Percentiles rank a stretch among this genome's conserved stretches.
Evolutionary conservation across 2,113 vertebrate genomes (phyloP).

Genomic region (Odocoileus virginianus): DNA sequence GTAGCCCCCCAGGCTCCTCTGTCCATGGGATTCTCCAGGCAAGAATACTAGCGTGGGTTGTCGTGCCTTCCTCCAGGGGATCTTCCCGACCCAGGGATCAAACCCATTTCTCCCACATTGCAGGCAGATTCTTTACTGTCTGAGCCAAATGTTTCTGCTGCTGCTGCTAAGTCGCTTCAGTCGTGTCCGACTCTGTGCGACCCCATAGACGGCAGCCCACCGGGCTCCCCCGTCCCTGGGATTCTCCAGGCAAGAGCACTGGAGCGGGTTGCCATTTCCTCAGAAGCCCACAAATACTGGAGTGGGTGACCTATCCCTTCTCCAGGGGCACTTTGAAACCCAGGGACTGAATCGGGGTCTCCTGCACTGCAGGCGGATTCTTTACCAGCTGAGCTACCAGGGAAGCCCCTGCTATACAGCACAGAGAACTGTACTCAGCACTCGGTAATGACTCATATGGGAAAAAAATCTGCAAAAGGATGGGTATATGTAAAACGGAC

Average conservation of each 20-base stretch:
- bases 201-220: too few relatives aligned
- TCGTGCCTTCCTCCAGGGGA: background rate
- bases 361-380: background rate
- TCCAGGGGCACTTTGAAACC: background rate
- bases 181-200: too few relatives aligned
- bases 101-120: background rate
- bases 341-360: background rate
- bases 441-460: background rate
- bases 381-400: background rate
- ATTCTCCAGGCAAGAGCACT: too few relatives aligned
- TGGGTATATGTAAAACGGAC: background rate
- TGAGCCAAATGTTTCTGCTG: background rate
- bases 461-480: background rate
- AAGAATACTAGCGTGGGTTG: background rate
- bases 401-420: background rate
- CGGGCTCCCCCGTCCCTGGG: too few relatives aligned
- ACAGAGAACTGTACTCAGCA: background rate
- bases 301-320: background rate
- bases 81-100: background rate
- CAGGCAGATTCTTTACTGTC: background rate
- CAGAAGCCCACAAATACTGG: background rate
- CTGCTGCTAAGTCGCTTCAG: too few relatives aligned
- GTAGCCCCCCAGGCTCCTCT: background rate
- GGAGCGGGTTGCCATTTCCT: too few relatives aligned
- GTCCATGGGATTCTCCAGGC: background rate